phyloP scores from a whole-genome alignment of 1,140 invertebrate genomes.

The Micrasema minimum region DNA sequence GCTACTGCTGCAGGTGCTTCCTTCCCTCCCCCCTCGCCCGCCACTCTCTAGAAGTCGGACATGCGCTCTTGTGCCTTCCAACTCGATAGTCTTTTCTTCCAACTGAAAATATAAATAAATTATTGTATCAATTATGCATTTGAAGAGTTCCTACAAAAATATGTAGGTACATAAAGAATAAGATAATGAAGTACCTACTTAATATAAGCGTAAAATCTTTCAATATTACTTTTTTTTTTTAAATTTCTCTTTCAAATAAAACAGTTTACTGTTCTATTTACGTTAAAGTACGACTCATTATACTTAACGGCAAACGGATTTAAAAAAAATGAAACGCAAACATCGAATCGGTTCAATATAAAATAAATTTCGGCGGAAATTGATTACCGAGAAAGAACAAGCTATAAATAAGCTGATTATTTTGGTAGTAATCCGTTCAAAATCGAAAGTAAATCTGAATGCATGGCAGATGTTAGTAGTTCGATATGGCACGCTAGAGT shows the following conservation, averaged over 20 bases:
- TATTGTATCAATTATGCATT: too few relatives aligned
- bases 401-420: too few relatives aligned
- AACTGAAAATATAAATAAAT: slow-evolving; percentile 66
- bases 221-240: too few relatives aligned
- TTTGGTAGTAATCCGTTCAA: not conserved
- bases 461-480: slow-evolving; percentile 7
- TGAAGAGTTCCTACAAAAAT: not conserved
- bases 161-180: not conserved
- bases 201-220: not conserved
- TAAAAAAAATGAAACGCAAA: too few relatives aligned
- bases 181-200: not conserved
- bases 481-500: slow-evolving; percentile 3
- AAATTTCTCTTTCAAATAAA: too few relatives aligned
- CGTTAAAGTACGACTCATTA: too few relatives aligned
- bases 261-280: too few relatives aligned
- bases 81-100: slow-evolving; percentile 82
- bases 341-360: not conserved
- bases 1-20: slow-evolving; percentile 54
- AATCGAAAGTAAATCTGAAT: slow-evolving; percentile 22
- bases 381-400: not conserved
- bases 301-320: too few relatives aligned
- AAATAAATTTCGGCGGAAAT: not conserved
- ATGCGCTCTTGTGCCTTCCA: slow-evolving; percentile 81
- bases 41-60: slow-evolving; percentile 75
- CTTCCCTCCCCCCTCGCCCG: slow-evolving; percentile 55